These are phyloP conservation scores for Lepisosteus osseus DNA, from an alignment of 2,113 vertebrate genomes.

Conservation along the genomic window DNA sequence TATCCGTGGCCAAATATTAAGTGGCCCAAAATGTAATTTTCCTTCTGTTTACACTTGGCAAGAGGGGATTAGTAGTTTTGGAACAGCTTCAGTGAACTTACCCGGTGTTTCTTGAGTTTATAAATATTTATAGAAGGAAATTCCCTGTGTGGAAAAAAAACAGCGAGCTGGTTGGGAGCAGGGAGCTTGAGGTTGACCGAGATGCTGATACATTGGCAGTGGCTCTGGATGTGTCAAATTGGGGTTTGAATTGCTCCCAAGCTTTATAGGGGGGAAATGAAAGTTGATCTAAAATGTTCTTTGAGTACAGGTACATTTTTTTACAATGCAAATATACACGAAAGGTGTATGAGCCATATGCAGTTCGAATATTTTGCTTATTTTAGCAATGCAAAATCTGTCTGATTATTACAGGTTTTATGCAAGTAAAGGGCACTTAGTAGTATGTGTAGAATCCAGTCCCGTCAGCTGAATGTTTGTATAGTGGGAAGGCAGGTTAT, in stretches of 20 bases:
- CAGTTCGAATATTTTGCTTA: too few relatives aligned
- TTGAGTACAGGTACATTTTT: too few relatives aligned
- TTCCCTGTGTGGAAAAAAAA: constrained; percentile 32
- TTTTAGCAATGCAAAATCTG: too few relatives aligned
- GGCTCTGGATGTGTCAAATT: constrained; percentile 45
- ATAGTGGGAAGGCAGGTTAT: too few relatives aligned
- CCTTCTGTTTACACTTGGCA: constrained; percentile 25
- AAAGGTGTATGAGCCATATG: too few relatives aligned
- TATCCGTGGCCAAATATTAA: constrained; percentile 28
- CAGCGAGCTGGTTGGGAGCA: constrained; percentile 17
- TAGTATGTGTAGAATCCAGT: too few relatives aligned
- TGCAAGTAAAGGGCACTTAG: too few relatives aligned
- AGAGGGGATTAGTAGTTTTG: constrained; percentile 21
- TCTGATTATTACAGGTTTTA: too few relatives aligned
- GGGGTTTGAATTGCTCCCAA: constrained; percentile 44
- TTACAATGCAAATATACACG: too few relatives aligned
- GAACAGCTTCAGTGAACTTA: constrained; percentile 27
- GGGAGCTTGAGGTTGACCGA: constrained; percentile 32
- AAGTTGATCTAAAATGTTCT: constrained; percentile 8
- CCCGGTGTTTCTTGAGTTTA: constrained; percentile 32
- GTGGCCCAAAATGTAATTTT: constrained; percentile 27
- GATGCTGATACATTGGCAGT: constrained; percentile 23
- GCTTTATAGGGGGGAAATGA: constrained; percentile 25
- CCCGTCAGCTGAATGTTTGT: too few relatives aligned
- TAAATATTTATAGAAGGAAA: constrained; percentile 55